Evolutionary conservation across 1,140 invertebrate genomes (phyloP).

Genomic region (Choristoneura fumiferana): DNA sequence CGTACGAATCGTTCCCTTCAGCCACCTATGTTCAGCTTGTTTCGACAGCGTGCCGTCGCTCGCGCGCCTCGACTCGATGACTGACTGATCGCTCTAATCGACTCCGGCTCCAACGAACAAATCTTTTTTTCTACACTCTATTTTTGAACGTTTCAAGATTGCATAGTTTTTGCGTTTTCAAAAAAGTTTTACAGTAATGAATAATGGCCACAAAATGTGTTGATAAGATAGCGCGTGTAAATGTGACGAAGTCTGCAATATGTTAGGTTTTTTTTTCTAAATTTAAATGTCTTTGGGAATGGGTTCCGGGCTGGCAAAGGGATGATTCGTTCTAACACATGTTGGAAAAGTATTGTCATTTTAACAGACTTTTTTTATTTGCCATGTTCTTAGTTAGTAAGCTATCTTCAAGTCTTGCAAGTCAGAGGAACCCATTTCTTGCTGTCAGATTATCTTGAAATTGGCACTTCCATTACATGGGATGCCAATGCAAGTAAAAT

Average conservation of each 20-base stretch:
- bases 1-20: constrained; percentile 3
- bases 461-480: too few species aligned
- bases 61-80: constrained; percentile 11
- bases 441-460: too few species aligned
- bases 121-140: constrained; percentile 8
- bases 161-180: constrained; percentile 13
- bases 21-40: background rate
- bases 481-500: too few species aligned
- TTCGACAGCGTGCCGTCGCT: background rate
- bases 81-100: constrained; percentile 17
- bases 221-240: constrained; percentile 49
- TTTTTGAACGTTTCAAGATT: constrained; percentile 18
- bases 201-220: constrained; percentile 32
- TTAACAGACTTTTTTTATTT: too few species aligned
- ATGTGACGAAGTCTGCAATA: constrained; percentile 33
- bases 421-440: too few species aligned
- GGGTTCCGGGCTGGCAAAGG: constrained; percentile 2
- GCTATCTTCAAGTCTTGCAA: too few species aligned
- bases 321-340: background rate
- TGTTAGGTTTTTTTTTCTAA: constrained; percentile 34
- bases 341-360: too few species aligned
- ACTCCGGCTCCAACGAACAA: constrained; percentile 7
- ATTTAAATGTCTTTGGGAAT: background rate
- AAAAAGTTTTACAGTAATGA: constrained; percentile 21
- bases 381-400: too few species aligned